A percentile compares a stretch with the other conserved stretches of the same genome.
These are phyloP conservation scores for Sturmia bella DNA, from an alignment of 2,888 invertebrate genomes.

Conservation along the genomic window DNA sequence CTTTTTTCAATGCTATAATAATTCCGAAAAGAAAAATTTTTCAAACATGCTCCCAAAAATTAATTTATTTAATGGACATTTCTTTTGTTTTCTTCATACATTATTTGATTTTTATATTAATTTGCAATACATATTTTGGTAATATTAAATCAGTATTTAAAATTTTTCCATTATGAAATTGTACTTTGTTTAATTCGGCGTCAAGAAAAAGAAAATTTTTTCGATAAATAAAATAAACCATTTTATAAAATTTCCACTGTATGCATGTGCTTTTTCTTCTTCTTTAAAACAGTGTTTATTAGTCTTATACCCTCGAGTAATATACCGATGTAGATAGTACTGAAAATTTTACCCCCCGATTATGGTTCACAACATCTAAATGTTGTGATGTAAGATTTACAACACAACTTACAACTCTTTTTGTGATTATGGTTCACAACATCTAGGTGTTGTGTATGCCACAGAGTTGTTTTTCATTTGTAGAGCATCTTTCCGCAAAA, in stretches of 20 bases:
- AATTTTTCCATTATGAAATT: conserved; percentile 3
- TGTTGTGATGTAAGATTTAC: too few species aligned
- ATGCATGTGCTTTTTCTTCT: conserved; percentile 1
- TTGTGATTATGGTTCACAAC: too few species aligned
- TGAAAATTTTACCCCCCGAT: too few species aligned
- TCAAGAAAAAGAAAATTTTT: conserved; percentile 26
- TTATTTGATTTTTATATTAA: not conserved
- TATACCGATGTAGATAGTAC: too few species aligned
- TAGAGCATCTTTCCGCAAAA: too few species aligned
- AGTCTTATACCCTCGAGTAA: too few species aligned
- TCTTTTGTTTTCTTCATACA: not conserved
- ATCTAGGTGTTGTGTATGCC: too few species aligned
- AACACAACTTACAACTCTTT: too few species aligned
- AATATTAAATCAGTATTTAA: not conserved
- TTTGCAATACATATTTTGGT: not conserved
- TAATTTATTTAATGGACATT: not conserved
- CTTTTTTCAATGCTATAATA: not conserved
- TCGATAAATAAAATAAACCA: conserved; percentile 41
- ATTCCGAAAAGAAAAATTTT: not conserved
- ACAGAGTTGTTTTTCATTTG: too few species aligned
- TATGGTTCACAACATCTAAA: too few species aligned
- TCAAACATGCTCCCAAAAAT: not conserved
- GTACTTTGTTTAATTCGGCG: too few species aligned
- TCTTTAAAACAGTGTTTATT: too few species aligned
- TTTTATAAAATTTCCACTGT: conserved; percentile 43